A percentile compares a stretch with the other conserved stretches of the same genome.
Conservation (phyloP, 2,113 vertebrate species). For the Petrocephalus microphthalmus region DNA sequence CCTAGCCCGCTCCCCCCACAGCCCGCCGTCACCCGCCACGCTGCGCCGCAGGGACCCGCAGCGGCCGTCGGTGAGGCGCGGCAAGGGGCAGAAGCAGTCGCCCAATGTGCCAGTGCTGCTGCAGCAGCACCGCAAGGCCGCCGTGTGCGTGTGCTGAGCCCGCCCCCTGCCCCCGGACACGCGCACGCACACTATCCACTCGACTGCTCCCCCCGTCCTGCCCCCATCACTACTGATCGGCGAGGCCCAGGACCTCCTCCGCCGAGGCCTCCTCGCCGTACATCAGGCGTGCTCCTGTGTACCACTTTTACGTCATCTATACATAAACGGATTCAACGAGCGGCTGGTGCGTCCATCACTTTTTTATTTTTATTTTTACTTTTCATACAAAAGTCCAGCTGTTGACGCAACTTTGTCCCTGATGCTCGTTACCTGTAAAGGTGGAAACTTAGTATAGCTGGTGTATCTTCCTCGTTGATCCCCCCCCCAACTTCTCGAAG, state of each 20-base stretch:
- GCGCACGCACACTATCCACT: neutral
- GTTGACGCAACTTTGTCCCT: neutral
- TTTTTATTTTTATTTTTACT: neutral
- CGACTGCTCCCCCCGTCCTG: neutral
- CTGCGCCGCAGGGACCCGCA: slow-evolving; percentile 47
- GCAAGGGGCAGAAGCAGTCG: slow-evolving; percentile 65
- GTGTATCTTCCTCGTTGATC: neutral
- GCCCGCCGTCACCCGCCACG: slow-evolving; percentile 33
- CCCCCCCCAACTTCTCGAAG: neutral
- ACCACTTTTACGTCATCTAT: neutral
- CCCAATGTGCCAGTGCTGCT: slow-evolving; percentile 55
- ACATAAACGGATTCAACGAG: neutral
- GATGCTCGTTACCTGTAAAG: neutral
- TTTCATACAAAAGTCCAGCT: neutral
- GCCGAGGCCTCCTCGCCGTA: neutral
- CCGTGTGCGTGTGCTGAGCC: slow-evolving; percentile 67
- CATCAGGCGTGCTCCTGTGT: neutral
- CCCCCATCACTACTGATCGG: neutral
- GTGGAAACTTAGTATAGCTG: neutral
- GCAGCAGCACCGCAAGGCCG: slow-evolving; percentile 64
- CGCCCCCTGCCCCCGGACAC: neutral
- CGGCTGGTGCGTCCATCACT: neutral
- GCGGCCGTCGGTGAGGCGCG: slow-evolving; percentile 60
- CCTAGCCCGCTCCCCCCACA: slow-evolving; percentile 35
- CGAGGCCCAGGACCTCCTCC: neutral